phyloP scores from a whole-genome alignment of 53 echinoderm and acorn worm genomes.

The Temnopleurus reevesii region DNA sequence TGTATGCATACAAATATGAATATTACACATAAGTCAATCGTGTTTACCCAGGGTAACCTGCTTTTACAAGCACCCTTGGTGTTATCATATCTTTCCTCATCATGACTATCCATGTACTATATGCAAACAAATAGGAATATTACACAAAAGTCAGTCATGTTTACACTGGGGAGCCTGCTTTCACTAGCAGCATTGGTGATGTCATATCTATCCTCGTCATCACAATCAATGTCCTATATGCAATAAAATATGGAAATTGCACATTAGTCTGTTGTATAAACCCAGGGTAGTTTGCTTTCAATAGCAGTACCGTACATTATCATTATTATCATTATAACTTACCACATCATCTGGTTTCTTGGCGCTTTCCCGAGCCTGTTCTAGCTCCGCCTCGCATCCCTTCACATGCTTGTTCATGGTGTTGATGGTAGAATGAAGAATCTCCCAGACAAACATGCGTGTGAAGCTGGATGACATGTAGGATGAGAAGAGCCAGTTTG shows the following conservation, averaged over 20 bases:
- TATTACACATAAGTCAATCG: neutral
- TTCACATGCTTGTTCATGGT: slow-evolving; percentile 95
- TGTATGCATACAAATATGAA: slow-evolving; percentile 10
- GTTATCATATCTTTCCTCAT: slow-evolving; percentile 75
- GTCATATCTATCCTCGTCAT: slow-evolving; percentile 80
- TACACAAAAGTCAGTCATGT: too few relatives aligned
- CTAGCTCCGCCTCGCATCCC: slow-evolving; percentile 69
- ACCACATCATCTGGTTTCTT: slow-evolving; percentile 39
- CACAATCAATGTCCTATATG: slow-evolving; percentile 72
- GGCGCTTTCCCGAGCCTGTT: slow-evolving; percentile 62
- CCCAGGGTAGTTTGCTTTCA: slow-evolving; percentile 77
- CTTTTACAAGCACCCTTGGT: slow-evolving; percentile 66
- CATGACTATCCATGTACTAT: slow-evolving; percentile 75
- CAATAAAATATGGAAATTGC: neutral
- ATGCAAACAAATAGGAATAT: neutral
- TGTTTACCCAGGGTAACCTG: too few relatives aligned
- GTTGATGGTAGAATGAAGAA: slow-evolving; percentile 84
- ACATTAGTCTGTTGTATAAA: too few relatives aligned
- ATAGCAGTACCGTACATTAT: too few relatives aligned
- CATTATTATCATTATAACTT: too few relatives aligned
- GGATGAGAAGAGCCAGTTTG: slow-evolving; percentile 95
- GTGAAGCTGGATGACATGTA: slow-evolving; percentile 91
- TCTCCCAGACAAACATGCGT: slow-evolving; percentile 89
- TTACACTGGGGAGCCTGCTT: too few relatives aligned
- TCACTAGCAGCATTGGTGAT: slow-evolving; percentile 65